Evolutionary conservation across 1,140 invertebrate species (phyloP).

Genomic region (Acarapis woodi): DNA sequence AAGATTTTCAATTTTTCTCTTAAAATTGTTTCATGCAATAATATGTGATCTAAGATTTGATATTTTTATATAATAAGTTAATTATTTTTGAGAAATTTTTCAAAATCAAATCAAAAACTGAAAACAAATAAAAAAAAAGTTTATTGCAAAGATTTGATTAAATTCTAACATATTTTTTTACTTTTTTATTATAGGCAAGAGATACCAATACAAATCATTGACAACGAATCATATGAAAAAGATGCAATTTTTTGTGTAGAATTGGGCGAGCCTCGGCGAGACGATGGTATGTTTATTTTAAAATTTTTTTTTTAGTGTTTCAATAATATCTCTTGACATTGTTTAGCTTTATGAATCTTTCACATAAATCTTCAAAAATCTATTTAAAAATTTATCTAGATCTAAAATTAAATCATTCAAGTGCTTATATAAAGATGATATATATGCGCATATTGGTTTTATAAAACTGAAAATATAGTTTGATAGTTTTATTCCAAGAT

Average conservation of each 20-base stretch:
- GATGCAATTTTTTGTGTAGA: constrained; percentile 75
- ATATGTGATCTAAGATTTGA: no score
- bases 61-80: neutral
- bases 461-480: no score
- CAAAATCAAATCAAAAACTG: no score
- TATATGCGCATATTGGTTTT: no score
- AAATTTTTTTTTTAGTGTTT: constrained; percentile 1
- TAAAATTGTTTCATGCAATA: no score
- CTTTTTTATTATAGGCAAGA: constrained; percentile 41
- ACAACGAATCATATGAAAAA: constrained; percentile 94
- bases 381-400: no score
- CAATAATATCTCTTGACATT: neutral
- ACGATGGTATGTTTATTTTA: constrained; percentile 6
- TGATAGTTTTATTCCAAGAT: no score
- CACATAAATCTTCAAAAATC: neutral
- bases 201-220: constrained; percentile 56
- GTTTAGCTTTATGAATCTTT: constrained; percentile 1
- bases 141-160: neutral
- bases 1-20: no score
- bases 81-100: no score
- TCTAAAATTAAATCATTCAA: no score
- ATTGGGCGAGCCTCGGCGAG: constrained; percentile 48
- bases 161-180: constrained; percentile 6
- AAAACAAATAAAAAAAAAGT: no score
- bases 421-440: no score